Conservation (phyloP, 2,113 vertebrate species). For the Strix uralensis region DNA sequence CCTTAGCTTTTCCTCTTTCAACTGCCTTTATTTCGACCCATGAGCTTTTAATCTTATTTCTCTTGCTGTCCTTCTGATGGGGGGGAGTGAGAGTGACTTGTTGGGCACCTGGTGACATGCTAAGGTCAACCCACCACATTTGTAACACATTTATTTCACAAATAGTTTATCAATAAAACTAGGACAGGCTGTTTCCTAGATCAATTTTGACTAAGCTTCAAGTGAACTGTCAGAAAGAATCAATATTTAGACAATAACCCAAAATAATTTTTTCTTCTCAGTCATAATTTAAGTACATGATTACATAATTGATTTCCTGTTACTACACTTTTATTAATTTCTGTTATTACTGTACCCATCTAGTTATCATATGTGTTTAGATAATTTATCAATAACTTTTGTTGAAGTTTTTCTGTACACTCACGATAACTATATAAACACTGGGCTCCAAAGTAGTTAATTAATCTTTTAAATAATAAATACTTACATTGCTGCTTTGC, state of each 20-base stretch:
- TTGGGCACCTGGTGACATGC: neutral
- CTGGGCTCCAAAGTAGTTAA: neutral
- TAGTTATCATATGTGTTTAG: neutral
- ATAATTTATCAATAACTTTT: neutral
- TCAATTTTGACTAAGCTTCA: neutral
- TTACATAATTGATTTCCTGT: neutral
- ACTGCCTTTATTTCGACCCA: neutral
- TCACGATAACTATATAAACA: neutral
- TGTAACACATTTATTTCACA: neutral
- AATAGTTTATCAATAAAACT: neutral
- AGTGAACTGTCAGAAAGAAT: neutral
- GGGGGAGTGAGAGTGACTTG: rapidly evolving
- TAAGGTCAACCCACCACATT: neutral
- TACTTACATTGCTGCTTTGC: neutral
- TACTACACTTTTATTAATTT: neutral
- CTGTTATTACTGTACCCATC: neutral
- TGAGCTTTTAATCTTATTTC: neutral
- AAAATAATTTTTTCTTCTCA: neutral
- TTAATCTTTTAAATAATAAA: neutral
- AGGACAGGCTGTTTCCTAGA: neutral
- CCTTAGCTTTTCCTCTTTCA: neutral
- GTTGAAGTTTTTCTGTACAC: neutral
- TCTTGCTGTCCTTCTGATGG: neutral
- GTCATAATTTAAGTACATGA: neutral
- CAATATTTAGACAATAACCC: neutral